These are phyloP conservation scores for Conopomorpha cramerella DNA, from an alignment of 1,140 invertebrate species.

Conservation along the genomic window DNA sequence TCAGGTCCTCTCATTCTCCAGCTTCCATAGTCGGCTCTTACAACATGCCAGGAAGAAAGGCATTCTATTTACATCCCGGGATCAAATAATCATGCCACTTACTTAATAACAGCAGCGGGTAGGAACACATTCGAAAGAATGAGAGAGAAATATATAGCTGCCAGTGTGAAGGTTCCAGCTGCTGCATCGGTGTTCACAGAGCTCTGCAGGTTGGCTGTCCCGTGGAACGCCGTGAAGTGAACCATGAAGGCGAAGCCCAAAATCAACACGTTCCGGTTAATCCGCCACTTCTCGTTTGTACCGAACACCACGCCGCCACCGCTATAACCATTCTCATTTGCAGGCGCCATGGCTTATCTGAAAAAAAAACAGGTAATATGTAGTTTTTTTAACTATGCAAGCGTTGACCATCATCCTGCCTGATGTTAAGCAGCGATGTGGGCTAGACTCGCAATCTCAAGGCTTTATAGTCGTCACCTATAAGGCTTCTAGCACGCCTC, in stretches of 20 bases:
- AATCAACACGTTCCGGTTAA: constrained; percentile 73
- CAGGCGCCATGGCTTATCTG: constrained; percentile 20
- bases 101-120: constrained; percentile 76
- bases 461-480: too few relatives aligned
- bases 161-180: constrained; percentile 72
- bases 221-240: constrained; percentile 83
- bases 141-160: constrained; percentile 79
- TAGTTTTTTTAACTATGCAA: too few relatives aligned
- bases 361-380: constrained; percentile 4
- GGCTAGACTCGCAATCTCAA: too few relatives aligned
- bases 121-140: constrained; percentile 82
- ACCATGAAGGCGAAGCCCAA: constrained; percentile 80
- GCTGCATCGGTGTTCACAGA: constrained; percentile 71
- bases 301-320: constrained; percentile 30
- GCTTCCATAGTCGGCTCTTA: too few relatives aligned
- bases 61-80: too few relatives aligned
- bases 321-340: too few relatives aligned
- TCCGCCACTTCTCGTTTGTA: constrained; percentile 65
- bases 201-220: constrained; percentile 78
- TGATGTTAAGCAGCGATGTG: too few relatives aligned
- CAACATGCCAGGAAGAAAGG: too few relatives aligned
- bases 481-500: too few relatives aligned
- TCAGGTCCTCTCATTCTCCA: too few relatives aligned
- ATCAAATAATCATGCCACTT: too few relatives aligned
- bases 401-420: too few relatives aligned